These are phyloP conservation scores for Oligia fasciuncula DNA, from an alignment of 2,888 invertebrate species.

Conservation along the genomic window DNA sequence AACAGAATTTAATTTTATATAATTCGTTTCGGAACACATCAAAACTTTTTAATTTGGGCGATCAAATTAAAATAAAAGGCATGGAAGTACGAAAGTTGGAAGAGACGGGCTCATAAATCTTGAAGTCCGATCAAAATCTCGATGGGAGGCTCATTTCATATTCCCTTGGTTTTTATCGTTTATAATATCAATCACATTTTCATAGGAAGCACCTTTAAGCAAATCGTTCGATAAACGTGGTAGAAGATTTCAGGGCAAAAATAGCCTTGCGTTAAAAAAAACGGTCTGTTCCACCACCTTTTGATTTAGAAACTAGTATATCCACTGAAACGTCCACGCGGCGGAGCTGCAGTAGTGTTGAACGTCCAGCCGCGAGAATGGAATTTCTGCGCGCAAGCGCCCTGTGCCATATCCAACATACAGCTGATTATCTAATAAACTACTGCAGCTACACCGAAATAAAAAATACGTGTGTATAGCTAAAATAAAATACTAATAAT, in stretches of 20 bases:
- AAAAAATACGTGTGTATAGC: no score
- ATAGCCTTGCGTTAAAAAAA: background rate
- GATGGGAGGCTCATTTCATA: conserved; percentile 72
- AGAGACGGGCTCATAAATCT: conserved; percentile 62
- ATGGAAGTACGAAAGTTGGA: conserved; percentile 62
- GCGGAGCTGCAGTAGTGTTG: no score
- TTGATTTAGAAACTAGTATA: conserved; percentile 1
- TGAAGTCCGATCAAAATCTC: conserved; percentile 62
- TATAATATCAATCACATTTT: conserved; percentile 57
- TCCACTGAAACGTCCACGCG: no score
- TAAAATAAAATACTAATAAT: no score
- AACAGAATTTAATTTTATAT: conserved; percentile 26
- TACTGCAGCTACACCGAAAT: no score
- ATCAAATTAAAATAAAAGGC: conserved; percentile 61
- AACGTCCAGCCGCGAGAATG: no score
- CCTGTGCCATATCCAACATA: no score
- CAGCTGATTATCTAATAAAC: no score
- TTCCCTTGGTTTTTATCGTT: conserved; percentile 69
- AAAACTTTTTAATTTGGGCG: conserved; percentile 44
- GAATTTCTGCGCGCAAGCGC: no score
- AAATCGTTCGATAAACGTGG: conserved; percentile 16
- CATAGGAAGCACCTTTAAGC: conserved; percentile 7
- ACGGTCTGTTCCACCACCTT: background rate
- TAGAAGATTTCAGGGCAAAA: background rate
- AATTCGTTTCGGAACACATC: conserved; percentile 16